phyloP scores from a whole-genome alignment of 2,888 invertebrate species.

The Ceramica pisi region DNA sequence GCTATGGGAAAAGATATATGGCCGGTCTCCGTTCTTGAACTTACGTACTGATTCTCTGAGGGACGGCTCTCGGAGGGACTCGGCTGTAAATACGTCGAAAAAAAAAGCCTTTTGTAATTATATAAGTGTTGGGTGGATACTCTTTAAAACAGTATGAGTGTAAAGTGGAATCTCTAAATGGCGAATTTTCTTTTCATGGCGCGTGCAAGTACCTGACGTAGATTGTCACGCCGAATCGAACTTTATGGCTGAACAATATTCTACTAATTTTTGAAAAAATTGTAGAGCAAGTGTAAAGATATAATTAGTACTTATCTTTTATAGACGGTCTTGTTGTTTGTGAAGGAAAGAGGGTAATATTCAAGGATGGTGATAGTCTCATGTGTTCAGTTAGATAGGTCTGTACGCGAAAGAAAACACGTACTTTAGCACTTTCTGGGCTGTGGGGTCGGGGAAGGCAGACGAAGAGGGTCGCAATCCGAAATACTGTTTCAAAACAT shows the following conservation, averaged over 20 bases:
- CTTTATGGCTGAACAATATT: constrained; percentile 48
- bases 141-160: constrained; percentile 25
- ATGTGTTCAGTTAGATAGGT: constrained; percentile 74
- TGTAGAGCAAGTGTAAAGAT: constrained; percentile 35
- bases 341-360: constrained; percentile 51
- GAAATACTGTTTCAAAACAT: background rate
- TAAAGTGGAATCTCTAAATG: constrained; percentile 29
- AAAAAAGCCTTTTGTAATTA: constrained; percentile 64
- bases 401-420: constrained; percentile 52
- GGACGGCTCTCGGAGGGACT: too few species aligned
- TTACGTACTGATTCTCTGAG: constrained; percentile 23
- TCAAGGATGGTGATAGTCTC: constrained; percentile 62
- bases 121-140: constrained; percentile 45
- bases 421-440: constrained; percentile 49
- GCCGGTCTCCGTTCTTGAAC: constrained; percentile 19
- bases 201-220: constrained; percentile 65
- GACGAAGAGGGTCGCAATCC: background rate
- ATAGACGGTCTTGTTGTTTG: constrained; percentile 41
- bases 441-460: constrained; percentile 30
- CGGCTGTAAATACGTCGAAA: constrained; percentile 29
- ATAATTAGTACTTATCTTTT: constrained; percentile 62
- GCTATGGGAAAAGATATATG: background rate
- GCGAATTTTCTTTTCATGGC: constrained; percentile 41
- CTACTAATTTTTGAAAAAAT: constrained; percentile 23
- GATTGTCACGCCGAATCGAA: constrained; percentile 49